phyloP scores from a whole-genome alignment of 2,888 invertebrate species.

The Sphaerophoria rueppellii region DNA sequence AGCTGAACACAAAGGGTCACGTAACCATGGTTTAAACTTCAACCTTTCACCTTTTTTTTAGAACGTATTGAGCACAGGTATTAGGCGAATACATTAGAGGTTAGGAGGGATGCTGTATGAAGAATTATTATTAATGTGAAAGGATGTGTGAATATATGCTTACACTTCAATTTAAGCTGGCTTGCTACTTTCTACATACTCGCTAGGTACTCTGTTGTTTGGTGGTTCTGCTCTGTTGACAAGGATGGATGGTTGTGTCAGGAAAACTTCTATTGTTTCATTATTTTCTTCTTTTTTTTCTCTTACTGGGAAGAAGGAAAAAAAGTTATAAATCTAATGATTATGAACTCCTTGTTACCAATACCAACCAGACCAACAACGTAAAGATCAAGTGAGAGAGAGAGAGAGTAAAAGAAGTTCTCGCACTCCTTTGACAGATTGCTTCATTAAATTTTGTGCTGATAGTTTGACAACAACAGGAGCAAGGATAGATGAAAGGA shows the following conservation, averaged over 20 bases:
- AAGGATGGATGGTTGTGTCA: constrained; percentile 15
- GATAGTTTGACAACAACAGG: constrained; percentile 3
- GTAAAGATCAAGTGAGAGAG: neutral
- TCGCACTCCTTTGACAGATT: too few relatives aligned
- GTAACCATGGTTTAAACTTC: constrained; percentile 23
- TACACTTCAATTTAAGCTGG: neutral
- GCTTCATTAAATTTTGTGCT: constrained; percentile 1
- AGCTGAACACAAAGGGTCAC: neutral
- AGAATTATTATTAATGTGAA: neutral
- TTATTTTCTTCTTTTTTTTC: neutral
- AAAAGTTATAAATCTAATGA: constrained; percentile 12
- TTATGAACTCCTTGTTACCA: constrained; percentile 4
- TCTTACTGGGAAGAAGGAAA: neutral
- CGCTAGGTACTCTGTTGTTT: neutral
- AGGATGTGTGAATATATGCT: constrained; percentile 7
- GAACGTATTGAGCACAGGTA: neutral
- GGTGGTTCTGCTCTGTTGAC: neutral
- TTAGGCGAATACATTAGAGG: neutral
- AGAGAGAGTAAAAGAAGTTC: too few relatives aligned
- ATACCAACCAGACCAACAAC: neutral
- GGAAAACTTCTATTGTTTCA: constrained; percentile 27
- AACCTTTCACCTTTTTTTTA: constrained; percentile 51
- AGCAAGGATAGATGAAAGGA: neutral
- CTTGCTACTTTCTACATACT: neutral
- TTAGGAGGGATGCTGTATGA: neutral